Percentiles rank a stretch among this genome's conserved stretches.
Conservation (phyloP, 2,888 invertebrate genomes). For the Ganaspis brasiliensis region DNA sequence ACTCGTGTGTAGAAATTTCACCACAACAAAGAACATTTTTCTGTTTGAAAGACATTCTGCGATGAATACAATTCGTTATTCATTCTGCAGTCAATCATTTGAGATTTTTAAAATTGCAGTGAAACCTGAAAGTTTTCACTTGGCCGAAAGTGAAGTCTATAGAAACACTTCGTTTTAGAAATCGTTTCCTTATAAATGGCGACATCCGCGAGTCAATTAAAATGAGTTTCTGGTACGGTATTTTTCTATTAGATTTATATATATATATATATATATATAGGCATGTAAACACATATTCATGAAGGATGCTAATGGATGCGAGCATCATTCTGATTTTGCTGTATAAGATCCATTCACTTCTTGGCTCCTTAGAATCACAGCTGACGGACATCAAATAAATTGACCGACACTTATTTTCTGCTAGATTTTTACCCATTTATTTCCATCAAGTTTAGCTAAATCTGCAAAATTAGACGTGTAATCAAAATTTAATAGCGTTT, state of each 20-base stretch:
- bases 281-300: background rate
- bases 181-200: background rate
- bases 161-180: slow-evolving; percentile 4
- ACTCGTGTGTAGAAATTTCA: background rate
- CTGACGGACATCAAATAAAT: slow-evolving; percentile 18
- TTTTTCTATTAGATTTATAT: background rate
- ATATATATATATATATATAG: background rate
- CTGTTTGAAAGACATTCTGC: background rate
- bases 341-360: background rate
- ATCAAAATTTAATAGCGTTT: slow-evolving; percentile 18
- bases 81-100: background rate
- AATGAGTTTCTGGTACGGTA: background rate
- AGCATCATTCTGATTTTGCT: slow-evolving; percentile 3
- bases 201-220: slow-evolving; percentile 7
- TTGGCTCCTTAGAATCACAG: background rate
- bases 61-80: background rate
- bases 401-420: background rate
- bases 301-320: slow-evolving; percentile 3
- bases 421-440: slow-evolving; percentile 10
- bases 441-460: background rate
- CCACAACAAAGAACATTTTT: background rate
- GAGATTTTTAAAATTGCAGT: background rate
- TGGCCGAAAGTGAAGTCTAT: background rate
- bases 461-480: background rate
- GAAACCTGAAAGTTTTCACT: background rate